Base-by-base conservation (phyloP, 2,113 vertebrate species). In the Esox niger region DNA sequence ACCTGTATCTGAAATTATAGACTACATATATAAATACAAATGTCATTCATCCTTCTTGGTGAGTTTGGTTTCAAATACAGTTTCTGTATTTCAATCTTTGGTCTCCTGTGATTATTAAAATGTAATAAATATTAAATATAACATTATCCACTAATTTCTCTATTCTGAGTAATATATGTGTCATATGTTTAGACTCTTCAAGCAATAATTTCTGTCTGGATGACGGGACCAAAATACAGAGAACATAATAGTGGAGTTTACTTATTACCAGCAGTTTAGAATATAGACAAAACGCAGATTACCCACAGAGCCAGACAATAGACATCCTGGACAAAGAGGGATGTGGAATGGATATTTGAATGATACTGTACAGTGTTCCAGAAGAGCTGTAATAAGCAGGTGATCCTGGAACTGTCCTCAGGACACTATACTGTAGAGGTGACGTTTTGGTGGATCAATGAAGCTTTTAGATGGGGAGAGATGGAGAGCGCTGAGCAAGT, bases 21-120 rank as follows among this genome's bases (percentile, higher is more conserved):
- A 91, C 90, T 88, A 79, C 89, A 86, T 87, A 88, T 90, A 91
- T 88, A 91, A 90, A 91, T 88, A 87, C 79, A 81, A 90, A 86
- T 88, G 89, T 88, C 78, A 84, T 83, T 82, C 77, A 84, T 70
- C 74, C 81, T 66, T 70, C 33, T 77, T 61, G 61, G 49, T 74
- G 78, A 57, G 55, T 82, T 77, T 85, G 54, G 31, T 43, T 84
- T 80, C 71, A 80, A 71, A 72, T 82, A 47, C 57, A 26, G 32
- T 64, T 15, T 71, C 58, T 76, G 20, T 15, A 26, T 70, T 65
- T 43, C 26, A 43, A 23, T 1, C 1, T 29, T 31, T 68, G 13
- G 61, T 30, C 47, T 52, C 55, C 11, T 32, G 52, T 66, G 13
- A 58, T 64, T 27, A 6, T 59, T 59, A 15, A 17, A 27, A 8